A percentile compares a stretch with the other conserved stretches of the same genome.
These are phyloP conservation scores for Pollenia griseotomentosa DNA, from an alignment of 2,888 invertebrate species.

Conservation along the genomic window DNA sequence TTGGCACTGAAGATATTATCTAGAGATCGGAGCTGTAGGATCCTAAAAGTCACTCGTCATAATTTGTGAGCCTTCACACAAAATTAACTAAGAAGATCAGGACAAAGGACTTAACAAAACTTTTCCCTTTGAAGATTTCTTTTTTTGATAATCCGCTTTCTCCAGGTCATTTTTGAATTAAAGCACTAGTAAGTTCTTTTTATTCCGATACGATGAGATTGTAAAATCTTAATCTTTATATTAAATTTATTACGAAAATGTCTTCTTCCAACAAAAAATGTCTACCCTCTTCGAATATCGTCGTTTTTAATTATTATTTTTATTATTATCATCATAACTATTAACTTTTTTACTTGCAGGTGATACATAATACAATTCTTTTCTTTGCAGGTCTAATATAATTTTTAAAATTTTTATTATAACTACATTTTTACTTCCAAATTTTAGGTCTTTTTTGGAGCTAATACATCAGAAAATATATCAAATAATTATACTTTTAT, in stretches of 20 bases:
- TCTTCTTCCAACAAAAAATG: constrained; percentile 3
- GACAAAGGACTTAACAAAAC: neutral
- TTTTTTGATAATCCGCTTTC: neutral
- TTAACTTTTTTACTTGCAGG: neutral
- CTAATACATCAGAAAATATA: no score
- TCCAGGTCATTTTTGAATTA: constrained; percentile 1
- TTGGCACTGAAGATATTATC: neutral
- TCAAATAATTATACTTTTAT: no score
- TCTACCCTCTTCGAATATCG: neutral
- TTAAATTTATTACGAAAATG: neutral
- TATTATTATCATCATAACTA: no score
- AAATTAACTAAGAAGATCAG: constrained; percentile 41
- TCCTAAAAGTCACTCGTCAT: neutral
- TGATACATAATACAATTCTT: neutral
- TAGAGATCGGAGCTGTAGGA: neutral
- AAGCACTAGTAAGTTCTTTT: constrained; percentile 26
- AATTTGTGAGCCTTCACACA: constrained; percentile 3
- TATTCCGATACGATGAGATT: neutral
- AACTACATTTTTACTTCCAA: no score
- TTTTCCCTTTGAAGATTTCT: neutral
- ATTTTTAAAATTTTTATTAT: neutral
- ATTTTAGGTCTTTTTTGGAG: no score
- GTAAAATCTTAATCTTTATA: neutral
- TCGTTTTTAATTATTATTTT: no score
- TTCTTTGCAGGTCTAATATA: constrained; percentile 1